Conservation (phyloP, 2,888 invertebrate species). For the Marronus borbonicus region DNA sequence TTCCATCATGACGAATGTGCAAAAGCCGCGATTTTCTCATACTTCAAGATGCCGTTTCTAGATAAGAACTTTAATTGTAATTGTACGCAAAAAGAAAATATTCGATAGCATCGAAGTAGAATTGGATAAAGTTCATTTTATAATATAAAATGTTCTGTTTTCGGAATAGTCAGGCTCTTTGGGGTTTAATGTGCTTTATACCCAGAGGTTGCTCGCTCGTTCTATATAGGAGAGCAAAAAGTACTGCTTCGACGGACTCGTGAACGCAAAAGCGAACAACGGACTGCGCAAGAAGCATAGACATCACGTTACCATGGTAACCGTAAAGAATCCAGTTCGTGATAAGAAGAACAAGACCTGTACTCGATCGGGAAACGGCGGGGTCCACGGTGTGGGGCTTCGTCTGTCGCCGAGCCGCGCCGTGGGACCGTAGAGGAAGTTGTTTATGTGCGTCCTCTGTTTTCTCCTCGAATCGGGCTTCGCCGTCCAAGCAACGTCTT, state of each 20-base stretch:
- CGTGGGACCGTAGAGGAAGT: conserved; percentile 38
- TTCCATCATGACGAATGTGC: no score
- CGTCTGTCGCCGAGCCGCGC: conserved; percentile 35
- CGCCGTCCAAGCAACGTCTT: conserved; percentile 1
- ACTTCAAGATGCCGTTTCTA: no score
- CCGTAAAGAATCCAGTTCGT: conserved; percentile 52
- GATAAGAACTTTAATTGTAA: no score
- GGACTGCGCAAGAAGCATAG: conserved; percentile 50
- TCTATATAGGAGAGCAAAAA: conserved; percentile 17
- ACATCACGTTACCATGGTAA: conserved; percentile 51
- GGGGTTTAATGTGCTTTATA: not conserved
- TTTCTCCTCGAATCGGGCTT: conserved; percentile 14
- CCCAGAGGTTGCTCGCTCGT: conserved; percentile 18
- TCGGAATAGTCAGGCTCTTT: not conserved
- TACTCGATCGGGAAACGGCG: conserved; percentile 48
- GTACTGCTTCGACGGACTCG: conserved; percentile 30
- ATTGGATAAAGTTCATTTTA: conserved; percentile 1
- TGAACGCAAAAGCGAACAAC: conserved; percentile 32
- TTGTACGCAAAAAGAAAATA: no score
- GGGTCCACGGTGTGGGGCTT: conserved; percentile 39
- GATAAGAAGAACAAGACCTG: conserved; percentile 52
- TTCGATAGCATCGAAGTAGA: no score
- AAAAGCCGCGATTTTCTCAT: no score
- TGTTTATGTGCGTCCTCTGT: conserved; percentile 34
- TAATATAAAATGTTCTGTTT: conserved; percentile 2